phyloP scores from a whole-genome alignment of 2,888 invertebrate genomes.

The Drosophila peninsularis region DNA sequence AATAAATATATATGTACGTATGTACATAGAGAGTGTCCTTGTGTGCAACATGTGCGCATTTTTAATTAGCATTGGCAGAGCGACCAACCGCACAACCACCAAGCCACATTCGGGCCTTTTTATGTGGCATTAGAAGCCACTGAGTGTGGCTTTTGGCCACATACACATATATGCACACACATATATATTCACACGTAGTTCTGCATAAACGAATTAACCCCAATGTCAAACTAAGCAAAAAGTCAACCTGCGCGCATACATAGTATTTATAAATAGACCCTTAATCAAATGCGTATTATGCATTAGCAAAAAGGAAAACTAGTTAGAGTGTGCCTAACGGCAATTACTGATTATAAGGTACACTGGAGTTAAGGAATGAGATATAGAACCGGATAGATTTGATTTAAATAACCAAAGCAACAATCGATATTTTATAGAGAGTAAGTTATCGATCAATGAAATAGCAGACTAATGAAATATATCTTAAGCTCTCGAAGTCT shows the following conservation, averaged over 20 bases:
- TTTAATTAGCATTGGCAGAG: constrained; percentile 65
- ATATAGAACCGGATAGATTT: neutral
- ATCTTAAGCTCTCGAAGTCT: too few species aligned
- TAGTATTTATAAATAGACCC: constrained; percentile 19
- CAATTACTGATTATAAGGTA: neutral
- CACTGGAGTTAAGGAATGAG: neutral
- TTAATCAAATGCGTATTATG: constrained; percentile 35
- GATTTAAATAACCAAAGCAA: neutral
- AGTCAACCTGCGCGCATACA: constrained; percentile 23
- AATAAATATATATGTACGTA: constrained; percentile 6
- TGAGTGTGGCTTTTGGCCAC: constrained; percentile 32
- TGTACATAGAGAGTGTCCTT: constrained; percentile 39
- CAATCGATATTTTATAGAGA: neutral
- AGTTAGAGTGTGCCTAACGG: too few species aligned
- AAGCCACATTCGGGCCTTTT: constrained; percentile 15
- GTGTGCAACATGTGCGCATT: constrained; percentile 64
- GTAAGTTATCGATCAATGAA: neutral
- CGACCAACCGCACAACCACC: constrained; percentile 24
- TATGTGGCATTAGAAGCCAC: constrained; percentile 51
- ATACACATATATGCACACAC: constrained; percentile 9
- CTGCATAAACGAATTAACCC: constrained; percentile 67
- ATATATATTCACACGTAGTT: constrained; percentile 19
- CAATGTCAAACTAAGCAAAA: constrained; percentile 59
- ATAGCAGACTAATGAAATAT: too few species aligned
- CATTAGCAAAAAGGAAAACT: constrained; percentile 12